Conservation (phyloP, 2,797 vertebrate species). For the Pterois miles region DNA sequence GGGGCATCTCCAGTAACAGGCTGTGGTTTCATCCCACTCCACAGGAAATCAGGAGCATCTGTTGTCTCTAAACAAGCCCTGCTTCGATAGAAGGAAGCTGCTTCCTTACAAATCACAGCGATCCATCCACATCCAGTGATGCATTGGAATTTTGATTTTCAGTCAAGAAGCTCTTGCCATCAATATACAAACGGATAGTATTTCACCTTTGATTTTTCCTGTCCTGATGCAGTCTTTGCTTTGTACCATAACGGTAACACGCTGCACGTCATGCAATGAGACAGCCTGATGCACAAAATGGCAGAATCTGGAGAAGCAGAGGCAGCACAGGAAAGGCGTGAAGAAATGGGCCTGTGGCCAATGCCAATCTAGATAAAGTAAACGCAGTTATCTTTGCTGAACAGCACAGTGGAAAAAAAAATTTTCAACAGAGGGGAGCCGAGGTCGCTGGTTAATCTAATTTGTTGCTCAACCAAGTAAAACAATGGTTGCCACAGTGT, state of each 20-base stretch:
- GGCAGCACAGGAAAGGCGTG: not conserved
- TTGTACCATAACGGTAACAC: not conserved
- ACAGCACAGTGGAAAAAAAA: constrained; percentile 14
- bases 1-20: constrained; percentile 47
- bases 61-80: constrained; percentile 41
- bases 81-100: constrained; percentile 17
- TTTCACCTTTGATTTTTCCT: constrained; percentile 5
- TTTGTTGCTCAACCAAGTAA: constrained; percentile 59
- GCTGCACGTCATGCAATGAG: not conserved
- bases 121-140: not conserved
- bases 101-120: constrained; percentile 20
- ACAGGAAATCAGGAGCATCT: constrained; percentile 57
- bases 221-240: not conserved
- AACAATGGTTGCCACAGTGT: constrained; percentile 45
- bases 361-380: constrained; percentile 34
- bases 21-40: constrained; percentile 54
- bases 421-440: not conserved
- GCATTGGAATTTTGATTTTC: not conserved
- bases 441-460: constrained; percentile 51
- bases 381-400: constrained; percentile 25
- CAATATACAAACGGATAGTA: not conserved
- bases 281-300: constrained; percentile 2
- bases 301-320: constrained; percentile 13
- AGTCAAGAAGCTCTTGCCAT: not conserved
- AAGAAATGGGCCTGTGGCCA: constrained; percentile 32